Base-by-base conservation (phyloP, 2,888 invertebrate genomes). In the Acrocera orbiculus region DNA sequence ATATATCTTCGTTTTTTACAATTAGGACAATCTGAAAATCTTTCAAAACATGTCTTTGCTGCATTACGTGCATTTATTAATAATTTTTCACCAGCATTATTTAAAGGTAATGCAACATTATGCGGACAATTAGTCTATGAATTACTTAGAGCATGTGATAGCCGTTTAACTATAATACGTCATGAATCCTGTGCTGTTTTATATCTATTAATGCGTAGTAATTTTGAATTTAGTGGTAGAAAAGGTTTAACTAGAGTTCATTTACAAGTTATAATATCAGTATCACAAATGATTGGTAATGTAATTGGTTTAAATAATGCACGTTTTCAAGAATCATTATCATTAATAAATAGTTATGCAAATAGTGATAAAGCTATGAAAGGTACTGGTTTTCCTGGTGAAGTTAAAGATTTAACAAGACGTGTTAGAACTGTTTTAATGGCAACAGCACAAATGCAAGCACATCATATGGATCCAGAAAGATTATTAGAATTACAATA, bases 281-380 rank as follows among this genome's bases (percentile, higher is more conserved):
- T 95, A 10, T 93, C 93, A 1, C 83, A 90, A 58, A 73, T 95
- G 61, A 70, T 92, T 41, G 90, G 92, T 37, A 85, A 80, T 49
- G 77, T 87, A 5, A 78, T 82, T n/a, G 82, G 82, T 4, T 63
- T 89, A 42, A 90, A 90, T 61, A 90, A 87, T 59, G 77, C 85
- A n/a, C 70, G 89, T 27, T 92, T 95, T 58, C 89, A 92, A 65
- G 89, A 92, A 57, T 89, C 87, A 43, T 63, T 95, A 4, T 85
- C 87, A 4, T 68, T 89, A 30, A 87, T 92, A 50, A 92, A 90
- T 53, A 89, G 85, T 52, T 90, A 87, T 52, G 90, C 92, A 2
- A 76, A 76, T 16, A 86, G 86, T 38, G 90, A 92, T 56, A 89
- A 89, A 58, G 86, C 80, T 14, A 89, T 92, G 83, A 87, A 87